Evolutionary conservation across 2,888 invertebrate genomes (phyloP).

Genomic region (Poecilus cupreus): DNA sequence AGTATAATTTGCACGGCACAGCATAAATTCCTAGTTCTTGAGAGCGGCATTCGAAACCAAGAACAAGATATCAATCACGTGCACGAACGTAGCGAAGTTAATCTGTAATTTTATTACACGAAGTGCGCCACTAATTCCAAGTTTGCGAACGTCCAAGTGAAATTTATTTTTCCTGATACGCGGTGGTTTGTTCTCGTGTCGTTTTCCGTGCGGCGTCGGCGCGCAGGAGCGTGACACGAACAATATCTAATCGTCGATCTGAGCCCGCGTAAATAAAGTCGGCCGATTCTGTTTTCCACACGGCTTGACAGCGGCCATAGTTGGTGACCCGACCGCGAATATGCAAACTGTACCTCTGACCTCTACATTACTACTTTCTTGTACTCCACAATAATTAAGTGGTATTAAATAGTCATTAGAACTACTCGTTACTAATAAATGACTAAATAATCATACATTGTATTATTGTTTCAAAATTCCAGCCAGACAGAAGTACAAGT

Average conservation of each 20-base stretch:
- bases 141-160: constrained; percentile 49
- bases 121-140: constrained; percentile 39
- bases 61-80: constrained; percentile 25
- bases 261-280: constrained; percentile 48
- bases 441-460: too few species aligned
- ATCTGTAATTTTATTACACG: constrained; percentile 43
- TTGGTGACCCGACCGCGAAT: constrained; percentile 1
- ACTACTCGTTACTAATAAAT: too few species aligned
- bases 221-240: constrained; percentile 48
- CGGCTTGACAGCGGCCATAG: background rate
- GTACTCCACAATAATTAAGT: too few species aligned
- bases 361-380: too few species aligned
- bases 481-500: too few species aligned
- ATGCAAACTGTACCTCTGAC: background rate
- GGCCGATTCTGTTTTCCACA: background rate
- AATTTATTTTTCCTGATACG: constrained; percentile 54
- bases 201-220: constrained; percentile 29
- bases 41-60: background rate
- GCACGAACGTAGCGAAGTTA: constrained; percentile 28
- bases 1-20: constrained; percentile 11
- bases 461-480: too few species aligned
- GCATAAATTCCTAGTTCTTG: constrained; percentile 10
- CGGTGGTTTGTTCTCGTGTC: constrained; percentile 50
- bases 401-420: too few species aligned
- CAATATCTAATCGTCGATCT: constrained; percentile 54